These are phyloP conservation scores for Epinotia brunnichana DNA, from an alignment of 2,888 invertebrate species.

Conservation along the genomic window DNA sequence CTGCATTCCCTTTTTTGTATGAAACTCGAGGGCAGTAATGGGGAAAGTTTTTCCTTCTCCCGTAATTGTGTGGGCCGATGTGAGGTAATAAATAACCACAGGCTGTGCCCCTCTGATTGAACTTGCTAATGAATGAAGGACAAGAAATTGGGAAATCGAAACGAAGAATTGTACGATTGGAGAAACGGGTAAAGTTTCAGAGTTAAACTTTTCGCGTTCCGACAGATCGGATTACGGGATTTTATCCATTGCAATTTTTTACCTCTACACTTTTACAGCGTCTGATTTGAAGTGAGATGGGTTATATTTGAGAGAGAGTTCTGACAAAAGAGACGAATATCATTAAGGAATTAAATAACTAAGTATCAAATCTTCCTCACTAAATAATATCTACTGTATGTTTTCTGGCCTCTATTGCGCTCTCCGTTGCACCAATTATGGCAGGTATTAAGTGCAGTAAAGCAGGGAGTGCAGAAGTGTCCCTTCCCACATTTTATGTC, in stretches of 20 bases:
- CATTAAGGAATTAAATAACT: too few species aligned
- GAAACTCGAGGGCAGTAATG: constrained; percentile 78
- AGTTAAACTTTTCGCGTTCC: constrained; percentile 32
- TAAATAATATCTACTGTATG: too few species aligned
- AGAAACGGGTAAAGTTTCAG: constrained; percentile 74
- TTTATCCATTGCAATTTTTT: constrained; percentile 13
- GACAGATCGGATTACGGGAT: constrained; percentile 31
- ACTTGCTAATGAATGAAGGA: constrained; percentile 83
- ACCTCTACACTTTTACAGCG: not conserved
- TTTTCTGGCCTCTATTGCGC: too few species aligned
- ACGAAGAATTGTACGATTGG: constrained; percentile 56
- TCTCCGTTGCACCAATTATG: too few species aligned
- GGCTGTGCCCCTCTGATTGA: constrained; percentile 79
- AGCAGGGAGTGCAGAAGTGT: too few species aligned
- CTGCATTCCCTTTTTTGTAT: constrained; percentile 79
- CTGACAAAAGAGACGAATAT: too few species aligned
- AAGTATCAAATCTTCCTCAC: too few species aligned
- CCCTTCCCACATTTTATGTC: too few species aligned
- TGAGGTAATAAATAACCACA: constrained; percentile 82
- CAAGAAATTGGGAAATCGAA: constrained; percentile 79
- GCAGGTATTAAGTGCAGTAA: too few species aligned
- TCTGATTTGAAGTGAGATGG: not conserved
- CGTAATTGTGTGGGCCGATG: constrained; percentile 81
- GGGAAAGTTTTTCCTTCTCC: constrained; percentile 79
- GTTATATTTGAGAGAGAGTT: not conserved